Conservation (phyloP, 2,113 vertebrate genomes). For the Machaerirhynchus nigripectus region DNA sequence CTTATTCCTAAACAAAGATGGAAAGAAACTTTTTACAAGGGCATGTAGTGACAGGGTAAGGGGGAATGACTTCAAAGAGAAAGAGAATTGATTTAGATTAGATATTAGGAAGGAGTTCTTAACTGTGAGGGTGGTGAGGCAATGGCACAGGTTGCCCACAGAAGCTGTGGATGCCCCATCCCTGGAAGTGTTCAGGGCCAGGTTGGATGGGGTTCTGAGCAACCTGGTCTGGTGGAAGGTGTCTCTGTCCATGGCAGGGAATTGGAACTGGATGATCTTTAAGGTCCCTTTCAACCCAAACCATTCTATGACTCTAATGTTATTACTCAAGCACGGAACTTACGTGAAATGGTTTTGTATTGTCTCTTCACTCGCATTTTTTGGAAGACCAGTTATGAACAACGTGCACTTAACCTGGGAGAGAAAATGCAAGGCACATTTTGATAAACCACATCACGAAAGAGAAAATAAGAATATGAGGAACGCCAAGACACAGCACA, state of each 20-base stretch:
- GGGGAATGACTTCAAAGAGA: neutral
- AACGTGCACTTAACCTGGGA: constrained; percentile 83
- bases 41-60: neutral
- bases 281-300: neutral
- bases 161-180: neutral
- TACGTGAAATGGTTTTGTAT: constrained; percentile 86
- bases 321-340: neutral
- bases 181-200: neutral
- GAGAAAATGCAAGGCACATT: neutral
- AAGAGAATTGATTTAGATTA: neutral
- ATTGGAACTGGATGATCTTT: neutral
- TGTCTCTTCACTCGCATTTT: constrained; percentile 68
- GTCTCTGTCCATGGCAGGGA: neutral
- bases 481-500: neutral
- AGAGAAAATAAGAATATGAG: neutral
- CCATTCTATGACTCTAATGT: neutral
- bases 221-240: neutral
- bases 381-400: constrained; percentile 86
- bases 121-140: neutral
- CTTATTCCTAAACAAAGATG: neutral
- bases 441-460: neutral
- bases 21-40: neutral
- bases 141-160: neutral
- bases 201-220: neutral
- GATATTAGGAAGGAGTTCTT: neutral